Evolutionary conservation across 2,888 invertebrate genomes (phyloP), one percentile per base, ranked within the genome.

Genomic region (Andrena bicolor): DNA sequence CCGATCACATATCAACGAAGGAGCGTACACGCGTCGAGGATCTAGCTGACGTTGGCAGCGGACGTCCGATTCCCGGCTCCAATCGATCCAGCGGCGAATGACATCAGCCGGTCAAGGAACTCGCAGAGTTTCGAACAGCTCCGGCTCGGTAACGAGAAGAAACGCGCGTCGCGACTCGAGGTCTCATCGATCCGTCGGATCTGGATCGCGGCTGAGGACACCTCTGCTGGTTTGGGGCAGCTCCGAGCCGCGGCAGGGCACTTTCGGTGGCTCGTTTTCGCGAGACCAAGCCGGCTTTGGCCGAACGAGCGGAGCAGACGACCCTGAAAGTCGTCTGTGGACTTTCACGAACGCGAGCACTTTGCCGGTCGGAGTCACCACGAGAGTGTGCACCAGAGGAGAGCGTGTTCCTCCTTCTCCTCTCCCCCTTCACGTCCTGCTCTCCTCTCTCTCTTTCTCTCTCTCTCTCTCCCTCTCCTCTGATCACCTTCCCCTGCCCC

Each of bases 261-360:
- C 68, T 56, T 68, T 80, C 63, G 77, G 82, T 76, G 83, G 77
- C 77, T 88, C 65, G 75, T 65, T 86, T 76, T 71, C 80, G 85
- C 83, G 88, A 80, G 76, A 51, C 76, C 56, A 58, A 83, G 86
- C 79, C 88, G 88, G 86, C 86, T 76, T 71, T 71, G 82, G 64
- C 53, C 76, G 74, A 78, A 77, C 81, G 86, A 87, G 69, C 88
- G 86, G 89, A 88, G 91, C 91, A 90, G 91, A 90, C 92, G 92
- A 92, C 93, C 92, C 92, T 92, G 92, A 92, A 92, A 92, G 90
- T 89, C 90, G 89, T 88, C 89, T 89, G 88, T 87, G 89, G 88
- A 93, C 93, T 93, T 93, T 93, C 93, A 93, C 93, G 92, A 92
- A 90, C 90, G 90, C 91, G 92, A 91, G 90, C 91, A 90, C 90